phyloP scores from a whole-genome alignment of 2,888 invertebrate genomes.

The Argynnis bischoffii region DNA sequence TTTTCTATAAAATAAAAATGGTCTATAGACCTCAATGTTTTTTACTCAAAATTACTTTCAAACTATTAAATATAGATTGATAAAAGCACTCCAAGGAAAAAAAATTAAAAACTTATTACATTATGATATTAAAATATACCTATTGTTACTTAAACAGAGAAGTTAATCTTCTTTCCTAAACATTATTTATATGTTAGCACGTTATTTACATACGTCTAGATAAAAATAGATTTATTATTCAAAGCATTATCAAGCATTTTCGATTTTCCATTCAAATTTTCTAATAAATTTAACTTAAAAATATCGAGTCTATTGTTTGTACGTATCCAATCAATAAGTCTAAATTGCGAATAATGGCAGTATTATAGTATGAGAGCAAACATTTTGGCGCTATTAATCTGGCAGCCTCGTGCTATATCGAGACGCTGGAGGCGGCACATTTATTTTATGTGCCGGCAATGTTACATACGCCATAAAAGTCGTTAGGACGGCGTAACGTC shows the following conservation, averaged over 20 bases:
- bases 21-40: no score
- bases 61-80: no score
- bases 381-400: constrained; percentile 79
- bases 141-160: no score
- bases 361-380: constrained; percentile 71
- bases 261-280: constrained; percentile 26
- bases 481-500: constrained; percentile 81
- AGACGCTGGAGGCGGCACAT: constrained; percentile 76
- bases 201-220: no score
- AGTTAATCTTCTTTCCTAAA: no score
- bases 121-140: no score
- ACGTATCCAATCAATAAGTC: constrained; percentile 62
- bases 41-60: no score
- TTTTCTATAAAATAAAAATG: no score
- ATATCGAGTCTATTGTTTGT: constrained; percentile 39
- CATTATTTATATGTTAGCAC: no score
- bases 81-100: no score
- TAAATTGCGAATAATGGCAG: constrained; percentile 61
- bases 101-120: no score
- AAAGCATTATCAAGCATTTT: constrained; percentile 43
- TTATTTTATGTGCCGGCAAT: constrained; percentile 81
- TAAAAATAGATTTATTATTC: no score
- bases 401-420: constrained; percentile 71
- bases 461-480: constrained; percentile 82
- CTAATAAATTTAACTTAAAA: neutral